phyloP scores from a whole-genome alignment of 1,140 invertebrate species.

The Drosophila rufa region DNA sequence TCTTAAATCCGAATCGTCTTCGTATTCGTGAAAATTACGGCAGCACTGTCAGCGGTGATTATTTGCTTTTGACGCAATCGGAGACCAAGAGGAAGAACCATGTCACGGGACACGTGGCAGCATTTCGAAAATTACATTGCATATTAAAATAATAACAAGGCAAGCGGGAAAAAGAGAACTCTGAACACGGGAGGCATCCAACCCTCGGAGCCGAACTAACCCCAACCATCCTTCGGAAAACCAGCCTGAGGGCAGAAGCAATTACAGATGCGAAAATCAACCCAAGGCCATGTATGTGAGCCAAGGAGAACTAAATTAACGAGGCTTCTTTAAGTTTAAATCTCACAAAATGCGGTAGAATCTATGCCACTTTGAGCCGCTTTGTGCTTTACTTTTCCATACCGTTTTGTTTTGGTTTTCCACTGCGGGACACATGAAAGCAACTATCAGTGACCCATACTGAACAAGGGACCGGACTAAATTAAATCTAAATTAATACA shows the following conservation, averaged over 20 bases:
- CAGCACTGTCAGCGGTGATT: background rate
- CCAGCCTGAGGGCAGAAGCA: conserved; percentile 17
- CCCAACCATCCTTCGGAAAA: conserved; percentile 11
- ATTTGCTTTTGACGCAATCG: conserved; percentile 35
- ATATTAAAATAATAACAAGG: conserved; percentile 78
- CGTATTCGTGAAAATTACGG: background rate
- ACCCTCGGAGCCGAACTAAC: conserved; percentile 59
- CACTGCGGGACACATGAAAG: conserved; percentile 21
- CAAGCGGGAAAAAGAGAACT: conserved; percentile 42
- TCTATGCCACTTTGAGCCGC: conserved; percentile 47
- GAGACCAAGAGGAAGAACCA: conserved; percentile 4
- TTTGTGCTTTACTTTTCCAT: background rate
- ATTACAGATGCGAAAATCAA: conserved; percentile 53
- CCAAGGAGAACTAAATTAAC: conserved; percentile 7
- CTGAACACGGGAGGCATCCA: conserved; percentile 38
- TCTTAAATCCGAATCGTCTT: background rate
- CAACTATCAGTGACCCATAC: conserved; percentile 55
- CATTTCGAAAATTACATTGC: conserved; percentile 67
- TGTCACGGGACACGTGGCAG: conserved; percentile 59
- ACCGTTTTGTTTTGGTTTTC: conserved; percentile 20
- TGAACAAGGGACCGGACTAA: conserved; percentile 43
- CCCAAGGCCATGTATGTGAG: conserved; percentile 58
- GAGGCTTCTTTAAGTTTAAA: conserved; percentile 56
- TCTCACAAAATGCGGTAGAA: conserved; percentile 13
- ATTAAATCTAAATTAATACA: conserved; percentile 81